phyloP scores from a whole-genome alignment of 2,888 invertebrate genomes.

The Cryptocheilus praepositus region DNA sequence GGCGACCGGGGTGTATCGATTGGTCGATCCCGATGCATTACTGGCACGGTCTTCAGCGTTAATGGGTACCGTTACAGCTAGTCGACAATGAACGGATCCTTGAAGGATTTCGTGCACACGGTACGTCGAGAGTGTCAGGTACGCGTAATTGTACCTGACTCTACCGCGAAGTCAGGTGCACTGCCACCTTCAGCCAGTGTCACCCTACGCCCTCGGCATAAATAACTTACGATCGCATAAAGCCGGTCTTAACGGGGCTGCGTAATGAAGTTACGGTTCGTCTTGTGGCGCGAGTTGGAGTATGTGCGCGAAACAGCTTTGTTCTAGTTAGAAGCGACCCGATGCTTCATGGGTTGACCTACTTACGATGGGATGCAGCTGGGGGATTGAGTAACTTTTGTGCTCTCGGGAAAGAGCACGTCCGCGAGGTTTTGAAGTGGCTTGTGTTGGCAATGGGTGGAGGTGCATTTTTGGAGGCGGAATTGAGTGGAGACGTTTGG shows the following conservation, averaged over 20 bases:
- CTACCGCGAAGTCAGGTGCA: conserved; percentile 30
- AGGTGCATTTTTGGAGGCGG: too few relatives aligned
- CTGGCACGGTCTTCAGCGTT: conserved; percentile 1
- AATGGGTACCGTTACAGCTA: conserved; percentile 32
- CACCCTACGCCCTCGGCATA: neutral
- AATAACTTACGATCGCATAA: conserved; percentile 2
- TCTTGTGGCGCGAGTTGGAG: neutral
- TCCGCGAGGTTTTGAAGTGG: too few relatives aligned
- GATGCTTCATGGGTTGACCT: too few relatives aligned
- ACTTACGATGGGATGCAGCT: too few relatives aligned
- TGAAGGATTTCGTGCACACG: conserved; percentile 11
- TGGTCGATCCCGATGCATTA: conserved; percentile 33
- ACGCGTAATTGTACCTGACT: conserved; percentile 31
- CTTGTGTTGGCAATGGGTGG: too few relatives aligned
- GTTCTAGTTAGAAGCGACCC: too few relatives aligned
- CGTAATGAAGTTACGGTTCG: neutral
- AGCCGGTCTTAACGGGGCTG: neutral
- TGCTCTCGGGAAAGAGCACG: too few relatives aligned
- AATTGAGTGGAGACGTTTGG: too few relatives aligned
- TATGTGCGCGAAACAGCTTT: too few relatives aligned
- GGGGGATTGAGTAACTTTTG: too few relatives aligned
- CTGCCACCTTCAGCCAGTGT: conserved; percentile 3
- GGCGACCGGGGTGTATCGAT: conserved; percentile 36
- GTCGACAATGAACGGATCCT: neutral
- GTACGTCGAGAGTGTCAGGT: conserved; percentile 9